Evolutionary conservation across 1,140 invertebrate species (phyloP), one percentile per base, ranked within the genome.

Genomic region (Lordiphosa clarofinis): DNA sequence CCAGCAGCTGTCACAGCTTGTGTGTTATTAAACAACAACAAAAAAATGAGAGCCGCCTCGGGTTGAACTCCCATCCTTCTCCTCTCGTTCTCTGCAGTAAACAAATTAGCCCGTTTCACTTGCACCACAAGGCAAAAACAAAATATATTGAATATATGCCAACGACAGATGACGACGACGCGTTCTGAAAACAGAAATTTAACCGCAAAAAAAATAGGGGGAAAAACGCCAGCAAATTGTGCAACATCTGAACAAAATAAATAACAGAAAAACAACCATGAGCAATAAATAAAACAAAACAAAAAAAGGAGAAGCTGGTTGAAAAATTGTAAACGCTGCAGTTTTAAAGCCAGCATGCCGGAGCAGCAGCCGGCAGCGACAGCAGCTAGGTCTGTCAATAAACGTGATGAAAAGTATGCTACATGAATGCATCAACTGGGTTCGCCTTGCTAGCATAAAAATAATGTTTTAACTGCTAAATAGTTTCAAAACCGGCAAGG

Each of bases 61-160:
- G 7, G 9, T 4, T 9, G 10, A 13, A 37, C 47, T 73, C 61
- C 21, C 21, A 24, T 6, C 21, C 21, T 19, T 19, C 21, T 24
- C 21, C 21, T 24, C 5, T 6, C 4, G 21, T 6, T 24, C 21
- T 24, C 21, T 24, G 21, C 36, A 57, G 75, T 71, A 60, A 82
- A 82, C 76, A 82, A 82, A 81, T 81, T 81, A 76, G 76, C 76
- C 71, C 61, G 49, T 79, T 78, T 58, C 50, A 67, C 58, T 79
- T 66, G 58, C 73, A 55, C 43, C 66, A 57, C 59, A 49, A 52
- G 12, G 47, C 15, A 47, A 4, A 19, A 15, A 36, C 4, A 31
- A 8, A 33, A 81, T 81, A 79, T 75, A 81, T 81, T 75, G 72
- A 64, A 76, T 82, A 81, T 82, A 76, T 82, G 76, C 76, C 76